Percentiles rank a stretch among this genome's conserved stretches.
phyloP scores from a whole-genome alignment of 2,113 vertebrate genomes.

The Ptilorrhoa leucosticta region DNA sequence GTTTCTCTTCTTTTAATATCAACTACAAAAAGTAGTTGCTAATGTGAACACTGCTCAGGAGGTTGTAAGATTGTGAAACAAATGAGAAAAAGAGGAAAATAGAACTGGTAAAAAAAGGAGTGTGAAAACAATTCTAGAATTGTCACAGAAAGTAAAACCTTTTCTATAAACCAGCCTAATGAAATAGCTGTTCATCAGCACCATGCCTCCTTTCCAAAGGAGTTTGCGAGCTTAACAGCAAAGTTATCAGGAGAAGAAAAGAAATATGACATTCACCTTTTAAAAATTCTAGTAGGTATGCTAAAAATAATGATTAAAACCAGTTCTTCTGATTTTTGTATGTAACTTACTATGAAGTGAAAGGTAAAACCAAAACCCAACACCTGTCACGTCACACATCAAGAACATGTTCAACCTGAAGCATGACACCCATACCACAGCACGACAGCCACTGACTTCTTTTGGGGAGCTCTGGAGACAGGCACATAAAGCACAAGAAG shows the following conservation, averaged over 20 bases:
- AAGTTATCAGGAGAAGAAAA: neutral
- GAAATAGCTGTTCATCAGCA: neutral
- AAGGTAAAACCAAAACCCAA: neutral
- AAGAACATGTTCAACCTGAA: neutral
- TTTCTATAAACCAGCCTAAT: neutral
- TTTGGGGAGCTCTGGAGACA: neutral
- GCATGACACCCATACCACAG: neutral
- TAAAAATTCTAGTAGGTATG: neutral
- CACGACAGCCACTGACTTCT: rapidly evolving
- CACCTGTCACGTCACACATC: rapidly evolving
- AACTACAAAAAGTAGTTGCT: neutral
- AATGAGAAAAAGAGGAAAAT: neutral
- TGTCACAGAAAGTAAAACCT: neutral
- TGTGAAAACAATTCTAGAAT: neutral
- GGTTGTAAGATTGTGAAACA: neutral
- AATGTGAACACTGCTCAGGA: neutral
- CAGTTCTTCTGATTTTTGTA: neutral
- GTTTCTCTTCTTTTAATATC: neutral
- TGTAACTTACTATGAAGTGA: neutral
- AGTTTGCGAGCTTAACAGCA: neutral
- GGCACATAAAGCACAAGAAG: neutral
- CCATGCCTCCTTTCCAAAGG: neutral
- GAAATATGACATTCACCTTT: neutral
- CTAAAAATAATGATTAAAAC: neutral
- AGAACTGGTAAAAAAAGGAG: neutral